Evolutionary conservation across 2,797 vertebrate species (phyloP), one percentile per base, ranked within the genome.

Genomic region (Lacerta bilineata): DNA sequence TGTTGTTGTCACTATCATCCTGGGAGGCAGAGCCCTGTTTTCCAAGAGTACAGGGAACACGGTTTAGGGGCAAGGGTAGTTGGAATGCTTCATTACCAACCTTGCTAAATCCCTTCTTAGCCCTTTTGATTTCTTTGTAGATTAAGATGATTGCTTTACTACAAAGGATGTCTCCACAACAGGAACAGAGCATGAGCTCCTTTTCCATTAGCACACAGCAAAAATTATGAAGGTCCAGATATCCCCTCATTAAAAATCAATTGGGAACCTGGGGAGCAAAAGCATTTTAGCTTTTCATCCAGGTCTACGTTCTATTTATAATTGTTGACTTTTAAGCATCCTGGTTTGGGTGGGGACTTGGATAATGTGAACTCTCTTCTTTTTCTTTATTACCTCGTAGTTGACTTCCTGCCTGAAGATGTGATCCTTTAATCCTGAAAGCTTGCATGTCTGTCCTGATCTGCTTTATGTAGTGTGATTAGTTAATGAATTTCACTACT

Each of bases 171-270:
- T 72, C 11, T 68, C 46, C 39, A 61, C 6, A 72, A 43, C 50
- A 84, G 23, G 46, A 20, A 20, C 36, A 72, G 72, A 74, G 55
- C 23, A 59, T 8, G 36, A n/a, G 1, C n/a, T 84, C 41, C 15
- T 80, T 85, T 80, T 33, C 64, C 41, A 18, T 69, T 84, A 79
- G 59, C 29, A 71, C 8, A 39, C 20, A 61, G 25, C 39, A 72
- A 69, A 88, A 2, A 17, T 75, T 85, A 39, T 80, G 50, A 72
- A 72, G 36, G 9, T 80, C 29, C 33, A 41, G 78, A 41, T 84
- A 83, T 77, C 33, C 27, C 64, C 20, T 84, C 50, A 85, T 84
- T 85, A 85, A 74, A 64, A 80, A 46, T 79, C 23, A 85, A 74
- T n/a, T 74, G 77, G 55, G 71, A 85, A 85, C 39, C 5, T n/a